Percentiles rank a stretch among this genome's conserved stretches.
Conservation (phyloP, 2,113 vertebrate genomes). For the Blennius ocellaris region DNA sequence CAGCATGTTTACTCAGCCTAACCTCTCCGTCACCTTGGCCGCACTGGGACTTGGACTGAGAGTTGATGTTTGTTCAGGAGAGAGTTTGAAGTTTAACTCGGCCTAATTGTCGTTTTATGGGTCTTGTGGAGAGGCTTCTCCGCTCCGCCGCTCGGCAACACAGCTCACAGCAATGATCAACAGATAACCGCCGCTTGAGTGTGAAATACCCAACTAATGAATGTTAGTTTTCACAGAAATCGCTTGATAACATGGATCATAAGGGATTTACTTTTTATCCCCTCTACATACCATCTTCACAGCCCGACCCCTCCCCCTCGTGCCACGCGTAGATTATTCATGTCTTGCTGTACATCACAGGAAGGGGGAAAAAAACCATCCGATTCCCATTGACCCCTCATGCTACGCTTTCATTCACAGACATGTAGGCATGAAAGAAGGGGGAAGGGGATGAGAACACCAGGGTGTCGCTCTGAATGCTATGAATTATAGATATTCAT, state of each 20-base stretch:
- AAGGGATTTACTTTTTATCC: conserved; percentile 2
- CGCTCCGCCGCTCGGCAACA: conserved; percentile 1
- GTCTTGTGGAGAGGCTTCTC: neutral
- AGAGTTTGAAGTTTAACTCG: conserved; percentile 48
- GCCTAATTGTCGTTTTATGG: conserved; percentile 26
- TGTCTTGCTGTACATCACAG: conserved; percentile 23
- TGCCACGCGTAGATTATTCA: conserved; percentile 56
- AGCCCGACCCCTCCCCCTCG: neutral
- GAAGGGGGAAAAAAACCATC: conserved; percentile 40
- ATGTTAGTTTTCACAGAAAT: neutral
- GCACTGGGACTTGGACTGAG: conserved; percentile 37
- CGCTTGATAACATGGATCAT: neutral
- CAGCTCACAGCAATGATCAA: too few species aligned
- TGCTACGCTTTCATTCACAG: conserved; percentile 60
- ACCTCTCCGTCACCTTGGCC: conserved; percentile 35
- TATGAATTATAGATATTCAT: conserved; percentile 65
- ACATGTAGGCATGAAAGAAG: conserved; percentile 19
- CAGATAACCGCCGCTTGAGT: too few species aligned
- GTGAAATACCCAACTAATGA: neutral
- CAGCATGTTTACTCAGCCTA: conserved; percentile 68
- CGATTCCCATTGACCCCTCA: conserved; percentile 40
- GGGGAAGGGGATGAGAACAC: neutral
- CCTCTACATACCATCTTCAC: neutral
- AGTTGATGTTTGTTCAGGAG: conserved; percentile 66
- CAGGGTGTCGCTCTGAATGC: conserved; percentile 9